These are phyloP conservation scores for Scomber scombrus DNA, from an alignment of 2,113 vertebrate species.

Conservation along the genomic window DNA sequence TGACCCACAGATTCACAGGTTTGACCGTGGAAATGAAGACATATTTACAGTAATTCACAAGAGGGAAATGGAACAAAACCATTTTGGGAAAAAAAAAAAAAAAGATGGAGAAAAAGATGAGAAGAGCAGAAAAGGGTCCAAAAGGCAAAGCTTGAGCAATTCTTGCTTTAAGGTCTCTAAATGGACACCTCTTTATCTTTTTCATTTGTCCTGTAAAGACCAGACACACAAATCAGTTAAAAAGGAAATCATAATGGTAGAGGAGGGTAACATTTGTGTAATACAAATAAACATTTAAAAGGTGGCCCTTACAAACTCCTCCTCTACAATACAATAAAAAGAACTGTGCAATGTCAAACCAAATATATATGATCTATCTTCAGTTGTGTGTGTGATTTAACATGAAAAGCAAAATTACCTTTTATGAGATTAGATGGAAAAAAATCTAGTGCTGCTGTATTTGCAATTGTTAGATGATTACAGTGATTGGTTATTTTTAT, in stretches of 20 bases:
- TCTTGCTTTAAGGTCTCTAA: conserved; percentile 82
- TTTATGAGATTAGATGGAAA: background rate
- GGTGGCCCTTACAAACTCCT: background rate
- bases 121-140: conserved; percentile 73
- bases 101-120: conserved; percentile 49
- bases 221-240: conserved; percentile 68
- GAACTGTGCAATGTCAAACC: background rate
- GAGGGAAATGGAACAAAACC: conserved; percentile 30
- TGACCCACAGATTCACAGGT: conserved; percentile 75
- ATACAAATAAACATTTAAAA: background rate
- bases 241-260: background rate
- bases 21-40: conserved; percentile 59
- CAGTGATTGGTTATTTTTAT: too few species aligned
- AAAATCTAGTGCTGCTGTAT: too few species aligned
- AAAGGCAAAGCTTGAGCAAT: conserved; percentile 76
- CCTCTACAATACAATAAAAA: background rate
- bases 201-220: conserved; percentile 87
- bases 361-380: background rate
- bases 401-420: background rate
- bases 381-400: background rate
- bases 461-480: too few species aligned
- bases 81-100: conserved; percentile 17
- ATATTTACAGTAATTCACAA: conserved; percentile 78
- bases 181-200: conserved; percentile 92
- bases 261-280: background rate